Percentiles rank a stretch among this genome's conserved stretches.
Evolutionary conservation across 2,888 invertebrate species (phyloP).

Genomic region (Anagyrus pseudococci): DNA sequence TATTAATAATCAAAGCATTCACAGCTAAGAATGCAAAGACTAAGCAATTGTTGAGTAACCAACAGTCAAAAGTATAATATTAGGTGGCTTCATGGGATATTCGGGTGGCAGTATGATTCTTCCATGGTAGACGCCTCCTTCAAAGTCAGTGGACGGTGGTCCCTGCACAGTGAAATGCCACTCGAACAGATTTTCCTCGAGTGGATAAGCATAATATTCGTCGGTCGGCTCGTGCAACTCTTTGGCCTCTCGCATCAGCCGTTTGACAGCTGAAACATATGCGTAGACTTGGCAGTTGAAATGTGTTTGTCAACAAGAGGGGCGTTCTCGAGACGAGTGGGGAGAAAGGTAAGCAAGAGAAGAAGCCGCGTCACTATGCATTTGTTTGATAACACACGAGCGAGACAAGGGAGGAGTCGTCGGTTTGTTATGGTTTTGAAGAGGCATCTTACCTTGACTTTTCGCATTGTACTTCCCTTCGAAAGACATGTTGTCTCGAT

Average conservation of each 20-base stretch:
- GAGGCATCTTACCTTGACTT: conserved; percentile 65
- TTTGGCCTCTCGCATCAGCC: conserved; percentile 89
- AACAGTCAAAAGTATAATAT: conserved; percentile 89
- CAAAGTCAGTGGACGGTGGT: conserved; percentile 87
- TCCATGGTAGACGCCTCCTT: conserved; percentile 91
- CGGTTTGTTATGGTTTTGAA: no score
- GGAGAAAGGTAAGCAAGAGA: no score
- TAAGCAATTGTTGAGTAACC: conserved; percentile 46
- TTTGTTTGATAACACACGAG: no score
- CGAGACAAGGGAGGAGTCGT: no score
- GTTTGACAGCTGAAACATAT: conserved; percentile 77
- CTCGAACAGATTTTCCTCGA: conserved; percentile 95
- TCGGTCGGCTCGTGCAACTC: conserved; percentile 88
- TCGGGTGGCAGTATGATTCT: conserved; percentile 90
- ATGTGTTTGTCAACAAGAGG: no score
- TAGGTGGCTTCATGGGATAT: conserved; percentile 97
- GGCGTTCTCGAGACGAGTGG: no score
- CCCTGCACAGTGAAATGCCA: conserved; percentile 97
- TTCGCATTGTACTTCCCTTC: conserved; percentile 68
- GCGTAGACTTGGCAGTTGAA: no score
- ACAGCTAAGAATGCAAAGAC: not conserved
- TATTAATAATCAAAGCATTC: not conserved
- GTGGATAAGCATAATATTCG: conserved; percentile 86
- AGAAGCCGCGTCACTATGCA: no score
- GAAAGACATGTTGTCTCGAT: conserved; percentile 59